Base-by-base conservation (phyloP, 2,797 vertebrate genomes). In the Pachyuromys duprasi region DNA sequence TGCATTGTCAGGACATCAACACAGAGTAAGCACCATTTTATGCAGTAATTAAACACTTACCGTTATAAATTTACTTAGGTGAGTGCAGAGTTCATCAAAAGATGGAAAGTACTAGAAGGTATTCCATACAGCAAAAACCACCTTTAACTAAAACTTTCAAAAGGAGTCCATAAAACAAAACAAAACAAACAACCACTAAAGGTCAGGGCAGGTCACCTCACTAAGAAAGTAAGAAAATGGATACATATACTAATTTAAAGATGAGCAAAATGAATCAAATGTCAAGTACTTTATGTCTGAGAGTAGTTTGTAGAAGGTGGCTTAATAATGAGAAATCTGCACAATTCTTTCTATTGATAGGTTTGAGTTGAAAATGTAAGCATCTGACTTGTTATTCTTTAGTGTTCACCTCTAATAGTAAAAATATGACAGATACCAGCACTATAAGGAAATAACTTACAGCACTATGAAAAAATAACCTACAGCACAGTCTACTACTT, bases 311-410 rank as follows among this genome's bases (percentile, higher is more conserved):
- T 63, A 22, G 2, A 70, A 88, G 8, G 11, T 72, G 6, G 28
- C 36, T 91, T 72, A 80, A 86, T 42, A n/a, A 4, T 11, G n/a
- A 33, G 62, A 86, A 81, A 78, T 60, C 75, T 87, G 67, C 6
- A 31, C 62, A 67, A 65, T 79, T 53, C 28, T 17, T 93, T 82
- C 69, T 3, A 67, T 62, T 49, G 65, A 81, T 8, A 91, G 24
- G 76, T 80, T 89, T 84, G 63, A 42, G 62, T n/a, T 89, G 42
- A 92, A 96, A 81, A 80, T 60, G 60, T 72, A 86, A 91, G 75
- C 45, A 49, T 84, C 57, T 82, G 80, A 42, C 57, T 79, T 65
- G 57, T 33, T 86, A 74, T 57, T 78, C 67, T 67, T 95, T 57
- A 92, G 8, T 28, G 92, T 26, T 81, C 72, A 90, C 67, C 65